A percentile compares a stretch with the other conserved stretches of the same genome.
Evolutionary conservation across 2,888 invertebrate genomes (phyloP).

Genomic region (Steromphala cineraria): DNA sequence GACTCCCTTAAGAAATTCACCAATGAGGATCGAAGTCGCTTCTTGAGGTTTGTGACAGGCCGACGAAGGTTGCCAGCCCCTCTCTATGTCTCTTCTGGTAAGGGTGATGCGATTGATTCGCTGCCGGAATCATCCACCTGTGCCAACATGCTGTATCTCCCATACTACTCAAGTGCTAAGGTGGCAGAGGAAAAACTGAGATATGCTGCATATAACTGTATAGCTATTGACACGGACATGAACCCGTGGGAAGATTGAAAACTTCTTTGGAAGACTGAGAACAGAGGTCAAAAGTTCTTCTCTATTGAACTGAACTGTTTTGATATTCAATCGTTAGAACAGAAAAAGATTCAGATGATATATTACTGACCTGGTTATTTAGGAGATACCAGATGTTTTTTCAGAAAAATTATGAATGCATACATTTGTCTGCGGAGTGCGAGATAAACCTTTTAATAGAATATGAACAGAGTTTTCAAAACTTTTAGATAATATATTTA

Average conservation of each 20-base stretch:
- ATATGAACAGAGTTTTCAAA: too few species aligned
- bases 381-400: too few species aligned
- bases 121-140: constrained; percentile 75
- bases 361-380: too few species aligned
- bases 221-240: constrained; percentile 75
- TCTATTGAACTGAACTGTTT: too few species aligned
- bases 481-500: too few species aligned
- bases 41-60: constrained; percentile 74
- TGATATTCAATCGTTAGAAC: too few species aligned
- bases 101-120: constrained; percentile 68
- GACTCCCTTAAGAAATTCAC: constrained; percentile 72
- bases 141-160: constrained; percentile 74
- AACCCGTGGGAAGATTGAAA: constrained; percentile 65
- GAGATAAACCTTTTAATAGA: too few species aligned
- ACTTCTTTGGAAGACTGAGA: not conserved
- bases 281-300: too few species aligned
- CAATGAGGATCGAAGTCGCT: constrained; percentile 73
- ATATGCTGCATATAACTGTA: constrained; percentile 75
- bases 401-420: too few species aligned
- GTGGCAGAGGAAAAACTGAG: constrained; percentile 73
- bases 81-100: constrained; percentile 71
- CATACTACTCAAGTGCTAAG: constrained; percentile 73
- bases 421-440: too few species aligned
- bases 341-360: too few species aligned
- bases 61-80: constrained; percentile 72